Conservation (phyloP, 2,797 vertebrate genomes). For the Dendrocincla tyrannina region DNA sequence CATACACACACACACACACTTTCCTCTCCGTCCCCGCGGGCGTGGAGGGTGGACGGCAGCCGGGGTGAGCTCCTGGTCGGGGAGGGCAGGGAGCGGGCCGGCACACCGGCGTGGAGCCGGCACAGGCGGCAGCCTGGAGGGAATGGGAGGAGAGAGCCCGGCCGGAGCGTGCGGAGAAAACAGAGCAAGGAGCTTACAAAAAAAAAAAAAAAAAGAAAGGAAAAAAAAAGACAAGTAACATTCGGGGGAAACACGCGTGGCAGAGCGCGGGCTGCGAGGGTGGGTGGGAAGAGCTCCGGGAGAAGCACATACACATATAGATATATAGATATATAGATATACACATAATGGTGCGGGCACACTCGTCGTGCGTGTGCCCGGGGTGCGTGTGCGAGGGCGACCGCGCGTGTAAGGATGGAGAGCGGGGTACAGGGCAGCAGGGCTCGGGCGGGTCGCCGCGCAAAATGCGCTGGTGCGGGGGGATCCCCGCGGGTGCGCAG, state of each 20-base stretch:
- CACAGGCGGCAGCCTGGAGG: not conserved
- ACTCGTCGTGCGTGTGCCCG: not conserved
- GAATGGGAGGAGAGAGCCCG: not conserved
- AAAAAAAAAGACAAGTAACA: too few relatives aligned
- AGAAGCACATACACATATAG: not conserved
- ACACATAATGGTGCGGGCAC: not conserved
- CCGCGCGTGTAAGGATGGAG: not conserved
- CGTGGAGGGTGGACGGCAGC: not conserved
- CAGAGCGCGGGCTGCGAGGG: not conserved
- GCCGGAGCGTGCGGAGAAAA: not conserved
- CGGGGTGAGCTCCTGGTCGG: not conserved
- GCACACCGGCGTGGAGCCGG: not conserved
- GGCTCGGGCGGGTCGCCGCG: not conserved
- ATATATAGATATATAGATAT: rapidly evolving
- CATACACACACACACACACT: too few relatives aligned
- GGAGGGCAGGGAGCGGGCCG: not conserved
- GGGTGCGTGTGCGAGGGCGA: not conserved
- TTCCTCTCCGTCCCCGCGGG: not conserved
- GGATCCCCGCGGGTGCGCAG: not conserved
- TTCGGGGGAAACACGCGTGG: not conserved
- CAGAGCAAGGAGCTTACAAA: not conserved
- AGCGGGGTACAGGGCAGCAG: not conserved
- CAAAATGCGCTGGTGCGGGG: not conserved
- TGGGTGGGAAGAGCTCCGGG: not conserved
- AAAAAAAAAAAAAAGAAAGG: not conserved